Base-by-base conservation (phyloP, 2,888 invertebrate species). In the Pristionchus mayeri region DNA sequence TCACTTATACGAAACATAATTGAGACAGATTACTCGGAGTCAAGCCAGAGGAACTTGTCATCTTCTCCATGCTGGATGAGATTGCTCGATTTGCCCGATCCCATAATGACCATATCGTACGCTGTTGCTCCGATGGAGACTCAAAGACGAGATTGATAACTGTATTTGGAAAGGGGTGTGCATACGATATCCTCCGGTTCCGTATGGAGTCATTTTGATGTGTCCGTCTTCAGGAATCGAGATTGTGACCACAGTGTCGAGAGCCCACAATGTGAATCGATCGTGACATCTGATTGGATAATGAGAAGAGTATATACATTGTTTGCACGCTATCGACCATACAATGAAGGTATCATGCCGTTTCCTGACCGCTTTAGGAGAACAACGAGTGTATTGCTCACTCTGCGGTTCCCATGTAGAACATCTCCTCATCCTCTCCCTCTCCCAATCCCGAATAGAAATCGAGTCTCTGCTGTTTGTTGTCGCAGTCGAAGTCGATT, bases 181-280 rank as follows among this genome's bases (percentile, higher is more conserved):
- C 67, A 7, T 0, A 67, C 67, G 67, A 67, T 67, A 67, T 67
- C 67, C 67, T 67, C 67, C 67, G 37, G 67, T 67, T 67, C 67
- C 67, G 27, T n/a, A 27, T 18, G 21, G 21, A 21, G 27, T 24
- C 67, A 67, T 37, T 37, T 21, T 16, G 21, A 37, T 67, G 37
- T 37, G 21, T 67, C 67, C 67, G 37, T 67, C 67, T 37, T 37
- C 37, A 21, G 67, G 37, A 21, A 67, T 67, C 21, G 34, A 34
- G n/a, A 67, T 18, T 9, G 67, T 67, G 3, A 67, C 37, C 7
- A 37, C 67, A 9, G 67, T 67, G 67, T 67, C 67, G 4, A 67
- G 18, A 27, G 37, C 67, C 67, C 67, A 67, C 34, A 67, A 13
- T 18, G 67, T 21, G 7, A 67, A 37, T 21, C 27, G 67, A 67